A percentile compares a stretch with the other conserved stretches of the same genome.
Evolutionary conservation across 1,140 invertebrate genomes (phyloP).

Genomic region (Musca vetustissima): DNA sequence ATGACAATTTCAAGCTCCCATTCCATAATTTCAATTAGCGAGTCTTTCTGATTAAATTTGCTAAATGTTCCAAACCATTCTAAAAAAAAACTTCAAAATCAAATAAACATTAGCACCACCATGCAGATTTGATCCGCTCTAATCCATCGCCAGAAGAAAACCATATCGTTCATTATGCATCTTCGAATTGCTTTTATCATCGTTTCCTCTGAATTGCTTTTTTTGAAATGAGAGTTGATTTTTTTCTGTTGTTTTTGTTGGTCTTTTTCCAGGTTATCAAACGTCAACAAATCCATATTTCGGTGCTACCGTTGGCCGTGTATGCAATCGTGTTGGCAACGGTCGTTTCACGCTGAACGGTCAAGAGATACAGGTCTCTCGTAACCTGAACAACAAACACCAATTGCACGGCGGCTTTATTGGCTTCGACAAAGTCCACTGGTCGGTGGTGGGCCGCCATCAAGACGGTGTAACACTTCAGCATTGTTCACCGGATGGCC

Average conservation of each 20-base stretch:
- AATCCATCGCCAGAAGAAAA: no score
- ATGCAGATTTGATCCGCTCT: no score
- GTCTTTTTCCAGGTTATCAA: conserved; percentile 62
- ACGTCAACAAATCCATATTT: conserved; percentile 72
- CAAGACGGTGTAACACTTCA: conserved; percentile 61
- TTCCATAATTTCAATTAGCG: no score
- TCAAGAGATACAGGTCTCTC: conserved; percentile 67
- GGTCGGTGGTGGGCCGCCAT: conserved; percentile 53
- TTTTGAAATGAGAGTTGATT: no score
- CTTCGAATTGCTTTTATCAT: no score
- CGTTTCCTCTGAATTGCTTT: no score
- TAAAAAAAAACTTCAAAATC: no score
- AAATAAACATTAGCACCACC: no score
- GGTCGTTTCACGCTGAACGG: conserved; percentile 72
- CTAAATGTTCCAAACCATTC: no score
- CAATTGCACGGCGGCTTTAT: conserved; percentile 84
- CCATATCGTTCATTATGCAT: no score
- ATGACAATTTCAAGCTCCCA: no score
- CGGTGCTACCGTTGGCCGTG: conserved; percentile 84
- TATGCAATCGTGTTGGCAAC: conserved; percentile 81
- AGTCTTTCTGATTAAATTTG: no score
- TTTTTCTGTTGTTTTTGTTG: not conserved
- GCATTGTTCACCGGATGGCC: conserved; percentile 74
- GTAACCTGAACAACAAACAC: conserved; percentile 70
- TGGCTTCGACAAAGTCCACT: conserved; percentile 84